Evolutionary conservation across 37 sponge, comb jelly and placozoan species (phyloP).

Genomic region (Ephydatia muelleri): DNA sequence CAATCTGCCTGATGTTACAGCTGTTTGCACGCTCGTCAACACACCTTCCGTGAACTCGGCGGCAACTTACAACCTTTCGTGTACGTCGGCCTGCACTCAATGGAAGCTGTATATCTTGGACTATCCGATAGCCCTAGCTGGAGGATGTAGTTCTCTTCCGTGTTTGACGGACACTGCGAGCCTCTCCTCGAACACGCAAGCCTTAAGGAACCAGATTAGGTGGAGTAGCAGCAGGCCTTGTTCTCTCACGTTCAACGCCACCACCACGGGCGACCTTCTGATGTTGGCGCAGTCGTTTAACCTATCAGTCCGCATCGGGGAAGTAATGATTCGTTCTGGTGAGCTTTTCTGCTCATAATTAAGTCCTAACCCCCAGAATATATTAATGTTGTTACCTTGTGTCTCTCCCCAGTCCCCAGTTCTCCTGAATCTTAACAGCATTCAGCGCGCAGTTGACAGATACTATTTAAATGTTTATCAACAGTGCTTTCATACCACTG

Average conservation of each 20-base stretch:
- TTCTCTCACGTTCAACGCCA: background rate
- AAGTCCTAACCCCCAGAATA: no score
- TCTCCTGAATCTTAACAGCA: no score
- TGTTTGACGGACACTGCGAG: background rate
- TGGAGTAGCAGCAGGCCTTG: background rate
- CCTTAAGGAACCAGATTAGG: background rate
- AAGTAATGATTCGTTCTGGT: conserved; percentile 4
- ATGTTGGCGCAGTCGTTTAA: background rate
- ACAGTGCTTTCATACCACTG: no score
- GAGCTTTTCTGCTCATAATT: no score
- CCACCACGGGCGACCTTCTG: background rate
- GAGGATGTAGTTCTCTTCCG: background rate
- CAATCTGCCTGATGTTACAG: no score
- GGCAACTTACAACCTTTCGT: background rate
- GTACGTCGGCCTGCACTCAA: background rate
- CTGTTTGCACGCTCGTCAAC: background rate
- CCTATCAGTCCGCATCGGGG: background rate
- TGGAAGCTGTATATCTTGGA: background rate
- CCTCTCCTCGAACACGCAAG: background rate
- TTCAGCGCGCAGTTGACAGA: no score
- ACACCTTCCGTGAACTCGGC: background rate
- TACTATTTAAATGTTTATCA: no score
- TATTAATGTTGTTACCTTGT: no score
- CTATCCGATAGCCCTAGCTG: background rate
- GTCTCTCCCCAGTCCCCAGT: no score